These are phyloP conservation scores for Brachynemurus nebulosus DNA, from an alignment of 2,888 invertebrate genomes.

Conservation along the genomic window DNA sequence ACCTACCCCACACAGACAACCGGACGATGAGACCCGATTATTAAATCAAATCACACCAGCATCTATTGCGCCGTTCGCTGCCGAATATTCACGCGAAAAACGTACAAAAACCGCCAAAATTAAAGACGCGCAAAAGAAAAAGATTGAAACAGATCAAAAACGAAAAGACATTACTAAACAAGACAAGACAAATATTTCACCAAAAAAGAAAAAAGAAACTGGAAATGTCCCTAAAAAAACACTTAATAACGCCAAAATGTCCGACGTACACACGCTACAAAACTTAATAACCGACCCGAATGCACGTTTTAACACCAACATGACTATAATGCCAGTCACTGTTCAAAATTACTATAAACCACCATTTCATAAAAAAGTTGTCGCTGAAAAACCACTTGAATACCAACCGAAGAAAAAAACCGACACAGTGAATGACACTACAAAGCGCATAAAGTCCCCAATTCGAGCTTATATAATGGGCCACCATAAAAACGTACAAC, in stretches of 20 bases:
- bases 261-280: not conserved
- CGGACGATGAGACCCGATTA: not conserved
- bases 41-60: conserved; percentile 3
- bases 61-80: not conserved
- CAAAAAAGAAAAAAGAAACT: not conserved
- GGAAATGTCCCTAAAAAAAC: not conserved
- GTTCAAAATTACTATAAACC: not conserved
- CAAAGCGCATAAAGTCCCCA: not conserved
- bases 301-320: conserved; percentile 1
- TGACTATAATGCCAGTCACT: conserved; percentile 5
- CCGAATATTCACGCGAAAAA: conserved; percentile 2
- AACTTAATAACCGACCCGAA: conserved; percentile 4
- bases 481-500: not conserved
- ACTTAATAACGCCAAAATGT: not conserved
- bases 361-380: not conserved
- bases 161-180: not conserved
- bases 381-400: conserved; percentile 2
- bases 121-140: not conserved
- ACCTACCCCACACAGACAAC: too few relatives aligned
- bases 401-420: not conserved
- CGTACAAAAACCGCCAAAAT: not conserved
- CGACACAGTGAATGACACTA: not conserved
- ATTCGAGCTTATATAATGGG: not conserved
- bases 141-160: not conserved
- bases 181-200: not conserved